A percentile compares a stretch with the other conserved stretches of the same genome.
Evolutionary conservation across 2,888 invertebrate species (phyloP).

Genomic region (Brachyopa scutellaris): DNA sequence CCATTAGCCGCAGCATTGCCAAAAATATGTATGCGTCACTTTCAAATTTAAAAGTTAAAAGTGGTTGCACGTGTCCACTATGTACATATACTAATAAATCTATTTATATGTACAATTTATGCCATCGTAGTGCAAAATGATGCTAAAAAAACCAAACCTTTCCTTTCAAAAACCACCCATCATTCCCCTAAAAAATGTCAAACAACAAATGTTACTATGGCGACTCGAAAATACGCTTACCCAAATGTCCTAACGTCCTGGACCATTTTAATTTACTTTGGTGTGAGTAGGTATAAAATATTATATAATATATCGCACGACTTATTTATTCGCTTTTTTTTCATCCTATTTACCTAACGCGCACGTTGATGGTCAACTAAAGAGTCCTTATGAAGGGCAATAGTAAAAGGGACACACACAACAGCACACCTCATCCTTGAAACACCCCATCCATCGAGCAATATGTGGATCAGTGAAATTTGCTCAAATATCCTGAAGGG

Average conservation of each 20-base stretch:
- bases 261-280: constrained; percentile 60
- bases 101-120: no score
- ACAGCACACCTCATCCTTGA: constrained; percentile 29
- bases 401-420: neutral
- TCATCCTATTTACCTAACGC: constrained; percentile 41
- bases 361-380: constrained; percentile 63
- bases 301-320: constrained; percentile 27
- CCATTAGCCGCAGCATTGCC: no score
- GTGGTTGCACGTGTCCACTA: constrained; percentile 24
- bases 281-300: constrained; percentile 37
- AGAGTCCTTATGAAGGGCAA: constrained; percentile 64
- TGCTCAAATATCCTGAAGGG: constrained; percentile 67
- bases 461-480: constrained; percentile 72
- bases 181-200: constrained; percentile 21
- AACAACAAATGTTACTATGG: constrained; percentile 57
- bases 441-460: constrained; percentile 35
- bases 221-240: constrained; percentile 24
- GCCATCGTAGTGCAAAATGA: constrained; percentile 55
- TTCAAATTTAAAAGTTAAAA: constrained; percentile 42
- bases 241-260: constrained; percentile 64
- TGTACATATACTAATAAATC: no score
- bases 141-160: constrained; percentile 54
- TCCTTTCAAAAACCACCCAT: constrained; percentile 18
- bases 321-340: constrained; percentile 47
- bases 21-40: constrained; percentile 39